Evolutionary conservation across 2,888 invertebrate species (phyloP).

Genomic region (Mythimna impura): DNA sequence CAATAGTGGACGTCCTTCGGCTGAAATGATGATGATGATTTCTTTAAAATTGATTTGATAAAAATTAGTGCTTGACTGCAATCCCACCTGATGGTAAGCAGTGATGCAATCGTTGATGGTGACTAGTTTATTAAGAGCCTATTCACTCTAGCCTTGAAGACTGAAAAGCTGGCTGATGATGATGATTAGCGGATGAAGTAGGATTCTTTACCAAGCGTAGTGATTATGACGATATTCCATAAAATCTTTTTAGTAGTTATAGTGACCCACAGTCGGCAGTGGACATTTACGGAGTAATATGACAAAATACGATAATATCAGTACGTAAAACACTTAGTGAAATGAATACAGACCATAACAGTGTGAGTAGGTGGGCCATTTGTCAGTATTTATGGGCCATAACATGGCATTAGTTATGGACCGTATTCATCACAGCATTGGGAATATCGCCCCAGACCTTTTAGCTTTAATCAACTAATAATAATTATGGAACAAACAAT

Average conservation of each 20-base stretch:
- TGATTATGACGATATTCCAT: not conserved
- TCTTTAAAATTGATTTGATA: no score
- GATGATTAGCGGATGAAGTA: no score
- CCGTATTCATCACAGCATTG: constrained; percentile 41
- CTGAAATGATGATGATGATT: no score
- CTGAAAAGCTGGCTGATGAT: no score
- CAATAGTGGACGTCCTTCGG: no score
- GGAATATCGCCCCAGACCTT: constrained; percentile 11
- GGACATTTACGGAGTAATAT: constrained; percentile 15
- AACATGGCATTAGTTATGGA: constrained; percentile 49
- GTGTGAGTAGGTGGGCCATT: constrained; percentile 43
- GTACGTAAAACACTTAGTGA: constrained; percentile 48
- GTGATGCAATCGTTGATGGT: no score
- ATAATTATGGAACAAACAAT: constrained; percentile 40
- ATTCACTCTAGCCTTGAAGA: no score
- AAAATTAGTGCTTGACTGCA: no score
- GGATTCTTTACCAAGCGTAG: not conserved
- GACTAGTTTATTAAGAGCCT: no score
- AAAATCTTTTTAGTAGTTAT: not conserved
- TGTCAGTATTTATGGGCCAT: constrained; percentile 55
- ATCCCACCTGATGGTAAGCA: no score
- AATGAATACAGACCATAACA: constrained; percentile 50
- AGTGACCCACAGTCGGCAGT: not conserved
- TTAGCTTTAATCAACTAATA: constrained; percentile 47
- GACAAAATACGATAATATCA: constrained; percentile 37